Conservation (phyloP, 1,140 invertebrate species). For the Eupeodes corollae region DNA sequence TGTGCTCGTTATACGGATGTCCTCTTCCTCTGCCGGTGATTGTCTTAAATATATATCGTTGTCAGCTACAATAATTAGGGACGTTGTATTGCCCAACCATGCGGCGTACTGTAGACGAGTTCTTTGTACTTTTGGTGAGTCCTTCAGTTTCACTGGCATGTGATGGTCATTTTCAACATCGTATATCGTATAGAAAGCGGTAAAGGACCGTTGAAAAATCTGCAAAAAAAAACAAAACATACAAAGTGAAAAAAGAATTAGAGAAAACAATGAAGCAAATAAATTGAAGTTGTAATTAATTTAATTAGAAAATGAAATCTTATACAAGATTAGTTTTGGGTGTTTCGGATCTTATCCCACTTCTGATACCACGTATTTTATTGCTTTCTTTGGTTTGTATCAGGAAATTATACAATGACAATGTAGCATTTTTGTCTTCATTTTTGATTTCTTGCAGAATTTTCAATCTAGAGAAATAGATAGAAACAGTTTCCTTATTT, state of each 20-base stretch:
- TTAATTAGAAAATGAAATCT: too few relatives aligned
- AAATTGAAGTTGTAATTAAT: too few relatives aligned
- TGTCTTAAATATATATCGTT: constrained; percentile 79
- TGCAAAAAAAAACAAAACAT: constrained; percentile 37
- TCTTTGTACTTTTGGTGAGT: constrained; percentile 53
- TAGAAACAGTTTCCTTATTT: too few relatives aligned
- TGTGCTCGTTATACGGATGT: constrained; percentile 57
- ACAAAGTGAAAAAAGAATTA: constrained; percentile 9
- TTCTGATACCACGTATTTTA: too few relatives aligned
- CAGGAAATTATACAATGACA: too few relatives aligned
- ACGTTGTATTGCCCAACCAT: constrained; percentile 64
- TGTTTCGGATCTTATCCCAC: too few relatives aligned
- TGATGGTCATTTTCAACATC: constrained; percentile 76
- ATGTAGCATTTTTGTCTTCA: too few relatives aligned
- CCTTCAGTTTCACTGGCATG: constrained; percentile 60
- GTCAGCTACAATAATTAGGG: constrained; percentile 59
- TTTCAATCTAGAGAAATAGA: too few relatives aligned
- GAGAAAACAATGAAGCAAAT: too few relatives aligned
- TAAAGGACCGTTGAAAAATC: constrained; percentile 70
- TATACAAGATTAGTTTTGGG: too few relatives aligned
- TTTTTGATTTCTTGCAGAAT: too few relatives aligned
- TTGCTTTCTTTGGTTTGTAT: too few relatives aligned
- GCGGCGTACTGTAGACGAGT: constrained; percentile 61
- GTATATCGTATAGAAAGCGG: constrained; percentile 73
- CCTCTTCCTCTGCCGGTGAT: constrained; percentile 51